A percentile compares a stretch with the other conserved stretches of the same genome.
Evolutionary conservation across 2,797 vertebrate genomes (phyloP).

Genomic region (Falco columbarius): DNA sequence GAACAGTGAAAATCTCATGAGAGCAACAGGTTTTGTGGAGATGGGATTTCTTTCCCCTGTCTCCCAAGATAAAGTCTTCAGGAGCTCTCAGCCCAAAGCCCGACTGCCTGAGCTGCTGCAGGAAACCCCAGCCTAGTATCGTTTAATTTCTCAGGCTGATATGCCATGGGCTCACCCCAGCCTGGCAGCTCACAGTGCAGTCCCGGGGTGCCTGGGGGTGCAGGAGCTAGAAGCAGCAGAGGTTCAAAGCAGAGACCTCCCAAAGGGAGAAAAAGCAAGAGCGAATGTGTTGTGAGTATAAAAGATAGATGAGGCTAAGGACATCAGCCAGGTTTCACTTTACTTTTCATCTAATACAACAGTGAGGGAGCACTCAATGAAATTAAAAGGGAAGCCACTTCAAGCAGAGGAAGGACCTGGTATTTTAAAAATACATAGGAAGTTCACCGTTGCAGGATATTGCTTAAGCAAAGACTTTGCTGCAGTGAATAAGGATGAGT

Average conservation of each 20-base stretch:
- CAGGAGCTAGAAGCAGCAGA: background rate
- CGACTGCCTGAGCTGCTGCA: background rate
- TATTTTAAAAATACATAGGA: background rate
- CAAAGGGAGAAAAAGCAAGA: background rate
- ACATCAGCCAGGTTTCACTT: background rate
- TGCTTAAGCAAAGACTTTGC: background rate
- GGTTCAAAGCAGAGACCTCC: background rate
- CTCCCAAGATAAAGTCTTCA: background rate
- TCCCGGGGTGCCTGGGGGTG: rapidly evolving
- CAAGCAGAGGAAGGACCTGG: background rate
- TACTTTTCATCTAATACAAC: background rate
- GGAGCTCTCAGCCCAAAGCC: background rate
- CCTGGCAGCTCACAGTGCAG: rapidly evolving
- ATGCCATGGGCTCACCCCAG: rapidly evolving
- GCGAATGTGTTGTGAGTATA: rapidly evolving
- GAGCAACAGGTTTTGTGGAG: background rate
- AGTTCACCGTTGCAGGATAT: background rate
- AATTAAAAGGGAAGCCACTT: background rate
- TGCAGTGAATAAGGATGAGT: background rate
- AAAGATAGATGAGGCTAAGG: background rate
- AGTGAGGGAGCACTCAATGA: background rate
- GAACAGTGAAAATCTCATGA: background rate
- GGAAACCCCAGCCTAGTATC: background rate
- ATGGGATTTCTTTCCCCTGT: background rate
- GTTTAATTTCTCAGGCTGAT: background rate